These are phyloP conservation scores for Chloropsis hardwickii DNA, from an alignment of 2,113 vertebrate genomes.

Conservation along the genomic window DNA sequence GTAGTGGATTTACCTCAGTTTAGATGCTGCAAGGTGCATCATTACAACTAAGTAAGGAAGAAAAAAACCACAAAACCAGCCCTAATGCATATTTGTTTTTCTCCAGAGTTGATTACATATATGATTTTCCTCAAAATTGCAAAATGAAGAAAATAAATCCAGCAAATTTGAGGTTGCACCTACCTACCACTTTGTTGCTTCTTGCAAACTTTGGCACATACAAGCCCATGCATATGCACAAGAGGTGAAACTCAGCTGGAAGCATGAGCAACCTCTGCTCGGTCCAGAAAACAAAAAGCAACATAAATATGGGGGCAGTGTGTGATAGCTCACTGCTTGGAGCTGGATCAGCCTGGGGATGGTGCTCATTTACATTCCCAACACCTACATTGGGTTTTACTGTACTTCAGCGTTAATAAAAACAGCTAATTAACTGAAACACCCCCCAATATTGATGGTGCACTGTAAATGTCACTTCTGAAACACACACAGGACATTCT, in stretches of 20 bases:
- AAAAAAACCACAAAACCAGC: background rate
- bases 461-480: constrained; percentile 39
- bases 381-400: constrained; percentile 33
- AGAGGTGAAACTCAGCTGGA: background rate
- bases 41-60: background rate
- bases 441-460: constrained; percentile 38
- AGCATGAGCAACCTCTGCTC: background rate
- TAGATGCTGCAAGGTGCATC: background rate
- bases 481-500: background rate
- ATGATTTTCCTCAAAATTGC: background rate
- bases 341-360: background rate
- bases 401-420: constrained; percentile 54
- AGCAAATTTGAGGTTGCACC: background rate
- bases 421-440: constrained; percentile 56
- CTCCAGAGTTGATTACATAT: background rate
- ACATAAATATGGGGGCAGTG: background rate
- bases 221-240: background rate
- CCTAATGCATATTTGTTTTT: background rate
- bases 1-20: background rate
- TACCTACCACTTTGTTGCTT: background rate
- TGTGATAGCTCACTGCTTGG: background rate
- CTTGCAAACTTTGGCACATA: background rate
- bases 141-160: background rate
- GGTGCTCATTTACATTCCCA: constrained; percentile 47
- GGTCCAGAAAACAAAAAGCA: background rate